Conservation (phyloP, 2,113 vertebrate species). For the Poeciliopsis occidentalis region DNA sequence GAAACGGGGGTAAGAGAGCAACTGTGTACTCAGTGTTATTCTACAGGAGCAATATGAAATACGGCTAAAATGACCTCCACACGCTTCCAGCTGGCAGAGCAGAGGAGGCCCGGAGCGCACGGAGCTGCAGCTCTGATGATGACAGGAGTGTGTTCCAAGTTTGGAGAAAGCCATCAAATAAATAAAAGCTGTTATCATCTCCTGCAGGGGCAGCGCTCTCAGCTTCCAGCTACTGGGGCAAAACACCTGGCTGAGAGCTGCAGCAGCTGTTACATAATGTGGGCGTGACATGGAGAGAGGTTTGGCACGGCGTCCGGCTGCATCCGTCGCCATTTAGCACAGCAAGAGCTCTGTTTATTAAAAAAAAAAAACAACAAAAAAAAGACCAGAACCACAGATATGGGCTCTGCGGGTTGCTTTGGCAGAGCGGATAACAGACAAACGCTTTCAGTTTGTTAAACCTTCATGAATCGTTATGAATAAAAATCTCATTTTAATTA, state of each 20-base stretch:
- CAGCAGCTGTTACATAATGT: conserved; percentile 31
- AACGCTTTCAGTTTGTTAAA: background rate
- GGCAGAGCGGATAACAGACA: too few species aligned
- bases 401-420: background rate
- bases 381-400: background rate
- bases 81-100: background rate
- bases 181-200: conserved; percentile 45
- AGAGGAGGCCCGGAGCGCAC: background rate
- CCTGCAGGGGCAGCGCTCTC: background rate
- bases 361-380: background rate
- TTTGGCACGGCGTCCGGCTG: conserved; percentile 1
- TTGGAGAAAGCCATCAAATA: conserved; percentile 29
- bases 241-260: conserved; percentile 47
- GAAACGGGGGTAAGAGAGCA: conserved; percentile 7
- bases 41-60: conserved; percentile 27
- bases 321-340: conserved; percentile 50
- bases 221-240: background rate
- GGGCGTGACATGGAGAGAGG: conserved; percentile 13
- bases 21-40: conserved; percentile 35
- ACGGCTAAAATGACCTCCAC: background rate
- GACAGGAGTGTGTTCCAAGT: conserved; percentile 27
- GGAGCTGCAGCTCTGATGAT: background rate
- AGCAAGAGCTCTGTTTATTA: conserved; percentile 53
- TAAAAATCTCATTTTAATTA: background rate
- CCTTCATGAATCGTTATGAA: background rate